phyloP scores from a whole-genome alignment of 2,888 invertebrate genomes.

The Meiosimyza decipiens region DNA sequence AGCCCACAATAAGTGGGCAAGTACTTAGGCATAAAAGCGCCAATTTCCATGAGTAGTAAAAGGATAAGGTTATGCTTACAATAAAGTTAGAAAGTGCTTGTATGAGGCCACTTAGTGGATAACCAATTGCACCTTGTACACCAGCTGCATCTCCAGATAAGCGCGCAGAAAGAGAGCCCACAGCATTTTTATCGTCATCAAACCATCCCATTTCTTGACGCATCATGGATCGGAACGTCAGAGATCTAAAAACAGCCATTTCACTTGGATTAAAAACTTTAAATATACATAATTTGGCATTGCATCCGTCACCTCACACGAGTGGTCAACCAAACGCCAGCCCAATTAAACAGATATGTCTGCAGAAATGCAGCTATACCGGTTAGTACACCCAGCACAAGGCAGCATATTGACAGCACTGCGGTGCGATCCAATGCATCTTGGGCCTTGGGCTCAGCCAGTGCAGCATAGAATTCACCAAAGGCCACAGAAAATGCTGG shows the following conservation, averaged over 20 bases:
- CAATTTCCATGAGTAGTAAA: conserved; percentile 79
- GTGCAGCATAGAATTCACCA: conserved; percentile 80
- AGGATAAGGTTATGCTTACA: conserved; percentile 72
- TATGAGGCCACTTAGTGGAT: conserved; percentile 75
- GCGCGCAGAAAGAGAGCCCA: conserved; percentile 77
- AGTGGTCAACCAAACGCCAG: conserved; percentile 81
- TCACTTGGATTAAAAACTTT: neutral
- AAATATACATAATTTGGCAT: neutral
- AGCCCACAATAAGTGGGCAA: conserved; percentile 76
- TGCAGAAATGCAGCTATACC: conserved; percentile 77
- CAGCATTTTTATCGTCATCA: conserved; percentile 75
- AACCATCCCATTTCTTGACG: conserved; percentile 82
- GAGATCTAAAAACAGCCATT: conserved; percentile 41
- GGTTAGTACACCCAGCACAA: conserved; percentile 74
- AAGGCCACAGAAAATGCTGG: conserved; percentile 82
- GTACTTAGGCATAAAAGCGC: conserved; percentile 75
- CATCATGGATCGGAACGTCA: conserved; percentile 75
- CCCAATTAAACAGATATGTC: conserved; percentile 79
- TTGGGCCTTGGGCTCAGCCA: conserved; percentile 71
- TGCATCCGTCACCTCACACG: conserved; percentile 67
- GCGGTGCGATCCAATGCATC: conserved; percentile 71
- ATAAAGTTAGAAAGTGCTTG: conserved; percentile 76
- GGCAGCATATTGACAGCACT: conserved; percentile 73
- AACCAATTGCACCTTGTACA: conserved; percentile 80
- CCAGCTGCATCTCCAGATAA: conserved; percentile 79